Base-by-base conservation (phyloP, 2,888 invertebrate genomes). In the Neuroscelio doddi region DNA sequence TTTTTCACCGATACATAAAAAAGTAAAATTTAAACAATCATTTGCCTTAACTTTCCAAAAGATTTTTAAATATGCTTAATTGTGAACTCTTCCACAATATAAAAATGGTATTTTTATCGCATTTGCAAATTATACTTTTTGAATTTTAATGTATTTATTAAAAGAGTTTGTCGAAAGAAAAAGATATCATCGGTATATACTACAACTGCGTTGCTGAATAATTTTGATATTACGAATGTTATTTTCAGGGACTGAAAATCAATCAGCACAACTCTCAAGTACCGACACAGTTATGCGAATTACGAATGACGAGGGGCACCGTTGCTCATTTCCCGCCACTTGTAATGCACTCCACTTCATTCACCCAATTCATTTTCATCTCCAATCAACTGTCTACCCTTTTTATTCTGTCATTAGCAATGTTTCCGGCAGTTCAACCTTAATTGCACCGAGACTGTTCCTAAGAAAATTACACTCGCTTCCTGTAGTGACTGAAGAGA, bases 271-370 rank as follows among this genome's bases (percentile, higher is more conserved):
- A 44, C 47, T 61, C 38, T 67, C 32, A 36, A 67, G 56, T 59
- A 51, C 9, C 38, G 38, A 17, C 51, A 49, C 61, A 53, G 46
- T 64, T 59, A 64, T 65, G 58, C 64, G 65, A 66, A 45, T 56
- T 50, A 52, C 69, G 64, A 58, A 46, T 51, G 16, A 53, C 44
- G 51, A 61, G 57, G 68, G 64, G 57, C 64, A 47, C 61, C 77
- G 81, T 76, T 83, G 83, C 77, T 82, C 83, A 83, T 81, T 84
- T 84, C 83, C 84, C 83, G 82, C 78, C 82, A 79, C 81, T 81
- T 77, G 74, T 72, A 72, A 71, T 59, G 74, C 77, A 83, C 82
- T 82, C 75, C 77, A 79, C 72, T 79, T 76, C 73, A 82, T 82
- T 82, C 81, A 75, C 75, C 80, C 82, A 82, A 83, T 84, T 83